Base-by-base conservation (phyloP, 2,888 invertebrate species). In the Thera britannica region DNA sequence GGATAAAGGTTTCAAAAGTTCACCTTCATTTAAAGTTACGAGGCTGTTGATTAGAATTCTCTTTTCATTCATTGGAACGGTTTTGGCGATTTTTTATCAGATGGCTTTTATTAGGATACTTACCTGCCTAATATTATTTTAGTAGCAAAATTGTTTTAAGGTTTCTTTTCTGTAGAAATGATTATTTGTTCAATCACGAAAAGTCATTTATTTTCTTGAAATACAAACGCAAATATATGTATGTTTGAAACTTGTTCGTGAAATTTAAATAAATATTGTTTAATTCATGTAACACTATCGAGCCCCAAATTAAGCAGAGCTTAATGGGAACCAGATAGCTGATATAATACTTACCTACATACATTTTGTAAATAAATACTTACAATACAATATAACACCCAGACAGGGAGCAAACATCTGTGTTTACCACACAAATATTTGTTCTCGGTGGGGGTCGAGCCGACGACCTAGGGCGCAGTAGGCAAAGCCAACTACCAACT, bases 1-100 rank as follows among this genome's bases (percentile, higher is more conserved):
- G 77, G 83, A 82, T 84, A 85, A 88, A 86, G 84, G 84, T 84
- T 83, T 82, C 81, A 84, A 87, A 86, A 89, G 81, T 85, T 84
- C 82, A 83, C 85, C 83, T 86, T 86, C 86, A 86, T 88, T 88
- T 84, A 83, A 86, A 84, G 83, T 85, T 83, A 85, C 82, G 80
- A 77, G 79, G 77, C 77, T 80, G 81, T 83, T 85, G 85, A 87
- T 87, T 85, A 83, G 79, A 83, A 86, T 85, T 83, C 80, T 79
- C 81, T 83, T 83, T 79, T 75, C 75, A 79, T 81, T 82, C 77
- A 79, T 82, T 79, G 74, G 74, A 80, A 79, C 76, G 78, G 72
- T 75, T 75, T 76, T 80, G 73, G 63, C 74, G 79, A 78, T 79
- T 75, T 77, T 79, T 77, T 78, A 79, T 79, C 78, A 74, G 74